Evolutionary conservation across 2,113 vertebrate species (phyloP), one percentile per base, ranked within the genome.

Genomic region (Pristiophorus japonicus): DNA sequence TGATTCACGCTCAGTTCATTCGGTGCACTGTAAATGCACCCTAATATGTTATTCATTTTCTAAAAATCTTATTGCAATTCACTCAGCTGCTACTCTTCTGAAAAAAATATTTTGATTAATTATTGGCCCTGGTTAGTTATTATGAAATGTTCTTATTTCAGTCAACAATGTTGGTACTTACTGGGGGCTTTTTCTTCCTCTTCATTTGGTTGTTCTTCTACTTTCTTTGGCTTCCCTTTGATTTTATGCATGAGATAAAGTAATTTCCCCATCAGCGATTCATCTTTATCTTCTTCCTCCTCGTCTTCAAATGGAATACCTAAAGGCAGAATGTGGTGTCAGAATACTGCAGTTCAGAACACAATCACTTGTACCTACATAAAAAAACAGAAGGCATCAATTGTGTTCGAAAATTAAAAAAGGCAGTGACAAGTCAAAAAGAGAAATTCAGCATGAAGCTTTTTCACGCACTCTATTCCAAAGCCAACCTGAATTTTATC

Each of bases 221-320:
- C 97, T 96, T 97, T 97, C 96, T 97, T 98, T 84, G 98, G 96
- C 78, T 98, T 97, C 70, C 98, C 98, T 98, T 98, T 99, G 97
- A 99, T 98, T 97, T 98, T 99, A 96, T 98, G 97, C 95, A 99
- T 96, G 96, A 99, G 96, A 75, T 98, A 97, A 94, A 99, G 96
- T 42, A 99, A 98, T 88, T 98, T 99, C 47, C 98, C 98, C 96
- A 97, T 98, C 97, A 99, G 98, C 38, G 99, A 99, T 0, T 97
- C 97, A 95, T 98, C 98, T 84, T 98, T 98, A 14, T 98, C 97
- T 62, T 98, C 98, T 22, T 98, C 98, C 6, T 98, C 97, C 3
- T 98, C 98, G 95, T 99, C 98, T 96, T 99, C 98, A 96, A 98
- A 97, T 30, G 99, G 99, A 97, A 99, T 99, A 96, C 99, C 99